Evolutionary conservation across 2,113 vertebrate species (phyloP).

Genomic region (Anoplopoma fimbria): DNA sequence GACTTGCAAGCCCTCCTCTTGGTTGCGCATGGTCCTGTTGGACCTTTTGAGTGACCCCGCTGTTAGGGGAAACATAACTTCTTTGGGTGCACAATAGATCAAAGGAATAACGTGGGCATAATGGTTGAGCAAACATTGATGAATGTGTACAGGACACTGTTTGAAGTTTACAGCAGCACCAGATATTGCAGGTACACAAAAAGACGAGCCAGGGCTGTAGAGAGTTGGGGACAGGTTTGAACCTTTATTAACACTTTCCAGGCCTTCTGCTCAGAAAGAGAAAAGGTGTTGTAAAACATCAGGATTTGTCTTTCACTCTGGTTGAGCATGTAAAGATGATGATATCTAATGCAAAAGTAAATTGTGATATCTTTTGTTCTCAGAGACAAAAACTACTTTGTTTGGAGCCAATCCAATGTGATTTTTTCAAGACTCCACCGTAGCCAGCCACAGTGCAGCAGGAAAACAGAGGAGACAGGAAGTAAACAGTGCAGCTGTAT

Average conservation of each 20-base stretch:
- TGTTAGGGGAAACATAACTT: slow-evolving; percentile 42
- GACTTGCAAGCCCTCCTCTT: slow-evolving; percentile 7
- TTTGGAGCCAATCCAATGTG: slow-evolving; percentile 42
- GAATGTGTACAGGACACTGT: slow-evolving; percentile 25
- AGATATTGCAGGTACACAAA: slow-evolving; percentile 41
- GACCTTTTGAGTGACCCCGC: slow-evolving; percentile 39
- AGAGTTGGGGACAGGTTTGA: not conserved
- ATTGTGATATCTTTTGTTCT: slow-evolving; percentile 21
- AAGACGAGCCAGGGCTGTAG: not conserved
- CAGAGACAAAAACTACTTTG: slow-evolving; percentile 21
- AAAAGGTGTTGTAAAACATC: not conserved
- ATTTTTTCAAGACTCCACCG: slow-evolving; percentile 52
- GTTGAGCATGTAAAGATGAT: not conserved
- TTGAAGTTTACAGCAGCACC: slow-evolving; percentile 29
- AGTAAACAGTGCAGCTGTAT: slow-evolving; percentile 48
- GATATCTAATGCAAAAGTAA: not conserved
- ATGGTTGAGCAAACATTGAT: slow-evolving; percentile 61
- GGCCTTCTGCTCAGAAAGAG: not conserved
- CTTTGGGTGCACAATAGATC: slow-evolving; percentile 50
- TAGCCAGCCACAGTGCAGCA: slow-evolving; percentile 29
- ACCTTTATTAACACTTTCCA: not conserved
- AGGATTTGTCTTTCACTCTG: slow-evolving; percentile 1
- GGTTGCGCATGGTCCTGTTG: slow-evolving; percentile 20
- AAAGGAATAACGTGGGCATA: slow-evolving; percentile 28
- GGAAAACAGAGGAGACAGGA: slow-evolving; percentile 29